phyloP scores from a whole-genome alignment of 2,113 vertebrate genomes.

The Anoplopoma fimbria region DNA sequence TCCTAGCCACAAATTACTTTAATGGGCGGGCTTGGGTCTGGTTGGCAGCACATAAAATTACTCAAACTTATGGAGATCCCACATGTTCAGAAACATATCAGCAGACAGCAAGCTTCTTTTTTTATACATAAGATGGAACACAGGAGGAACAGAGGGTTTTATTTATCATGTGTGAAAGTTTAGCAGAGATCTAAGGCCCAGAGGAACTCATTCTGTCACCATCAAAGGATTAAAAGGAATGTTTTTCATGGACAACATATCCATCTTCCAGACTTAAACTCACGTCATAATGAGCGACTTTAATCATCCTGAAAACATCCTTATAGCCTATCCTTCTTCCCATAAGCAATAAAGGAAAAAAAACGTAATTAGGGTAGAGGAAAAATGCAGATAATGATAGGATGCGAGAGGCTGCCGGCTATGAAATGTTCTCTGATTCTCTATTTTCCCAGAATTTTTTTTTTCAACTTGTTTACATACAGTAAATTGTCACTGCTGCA shows the following conservation, averaged over 20 bases:
- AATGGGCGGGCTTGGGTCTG: conserved; percentile 71
- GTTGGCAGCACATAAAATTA: conserved; percentile 71
- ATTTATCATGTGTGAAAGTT: conserved; percentile 73
- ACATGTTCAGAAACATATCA: conserved; percentile 72
- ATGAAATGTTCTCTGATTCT: conserved; percentile 77
- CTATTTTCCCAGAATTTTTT: conserved; percentile 71
- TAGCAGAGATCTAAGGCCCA: conserved; percentile 56
- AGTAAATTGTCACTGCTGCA: conserved; percentile 71
- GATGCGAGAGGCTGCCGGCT: conserved; percentile 75
- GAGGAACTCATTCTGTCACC: conserved; percentile 64
- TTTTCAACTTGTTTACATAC: conserved; percentile 79
- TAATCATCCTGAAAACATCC: conserved; percentile 81
- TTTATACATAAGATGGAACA: conserved; percentile 34
- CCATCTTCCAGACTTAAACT: conserved; percentile 61
- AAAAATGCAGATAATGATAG: conserved; percentile 85
- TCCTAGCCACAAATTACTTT: conserved; percentile 74
- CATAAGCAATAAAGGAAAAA: conserved; percentile 81
- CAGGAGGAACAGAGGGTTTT: conserved; percentile 36
- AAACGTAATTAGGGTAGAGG: conserved; percentile 79
- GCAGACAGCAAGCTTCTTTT: conserved; percentile 13
- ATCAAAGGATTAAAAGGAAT: conserved; percentile 63
- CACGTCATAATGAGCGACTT: conserved; percentile 74
- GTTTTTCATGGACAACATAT: conserved; percentile 68
- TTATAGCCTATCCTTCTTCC: conserved; percentile 74
- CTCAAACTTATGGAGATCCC: conserved; percentile 74